Evolutionary conservation across 2,888 invertebrate species (phyloP), one percentile per base, ranked within the genome.

Genomic region (Dorcus hopei): DNA sequence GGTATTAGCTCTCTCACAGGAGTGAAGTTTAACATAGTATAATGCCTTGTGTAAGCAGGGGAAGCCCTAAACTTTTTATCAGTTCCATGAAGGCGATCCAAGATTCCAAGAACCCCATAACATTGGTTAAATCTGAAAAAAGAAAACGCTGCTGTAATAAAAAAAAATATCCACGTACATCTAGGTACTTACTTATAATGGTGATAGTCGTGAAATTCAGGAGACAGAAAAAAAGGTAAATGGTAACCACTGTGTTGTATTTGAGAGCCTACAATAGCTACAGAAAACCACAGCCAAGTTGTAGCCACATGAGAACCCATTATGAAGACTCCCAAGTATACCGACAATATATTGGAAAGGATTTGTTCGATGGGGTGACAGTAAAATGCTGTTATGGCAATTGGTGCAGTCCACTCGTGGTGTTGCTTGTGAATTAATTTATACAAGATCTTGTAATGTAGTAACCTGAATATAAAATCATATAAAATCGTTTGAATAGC

Each of bases 401-500:
- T 87, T 0, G 93, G 93, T 0, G 93, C 89, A 1, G 90, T 91
- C 93, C 93, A 93, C 76, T 93, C 91, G 70, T 93, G 93, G 74
- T 93, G 93, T 68, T 87, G 85, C 75, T 93, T 93, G 78, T 93
- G 93, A 66, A 93, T 89, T 71, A 86, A 83, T 72, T 89, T 90
- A 80, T 93, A 93, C 53, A 93, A 77, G 64, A 81, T 79, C 61
- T 87, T 86, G 69, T 85, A 85, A 71, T 93, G 93, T 38, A 93
- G 80, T 61, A 91, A 76, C 71, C 90, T 89, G 76, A 9, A 4
- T 4, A 42, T 42, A 42, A 42, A 11, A n/a, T 49, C 52, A 38
- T 16, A n/a, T n/a, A n/a, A n/a, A n/a, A n/a, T n/a, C n/a, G n/a
- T n/a, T n/a, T n/a, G n/a, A n/a, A n/a, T n/a, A n/a, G n/a, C 19